These are phyloP conservation scores for Discoglossus pictus DNA, from an alignment of 2,797 vertebrate genomes.

Conservation along the genomic window DNA sequence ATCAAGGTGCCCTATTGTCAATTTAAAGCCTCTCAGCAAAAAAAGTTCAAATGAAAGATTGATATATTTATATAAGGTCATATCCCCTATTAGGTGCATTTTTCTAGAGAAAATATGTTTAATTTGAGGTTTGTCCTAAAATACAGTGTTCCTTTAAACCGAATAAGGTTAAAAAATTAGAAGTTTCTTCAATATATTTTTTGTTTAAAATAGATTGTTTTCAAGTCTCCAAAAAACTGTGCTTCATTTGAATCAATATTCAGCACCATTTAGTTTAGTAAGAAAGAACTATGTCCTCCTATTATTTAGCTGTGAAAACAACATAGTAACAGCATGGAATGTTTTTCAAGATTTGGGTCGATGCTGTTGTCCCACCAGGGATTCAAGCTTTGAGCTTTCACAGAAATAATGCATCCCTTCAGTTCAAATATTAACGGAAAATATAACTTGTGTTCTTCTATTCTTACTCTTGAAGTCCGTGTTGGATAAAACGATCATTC, in stretches of 20 bases:
- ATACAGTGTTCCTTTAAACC: too few relatives aligned
- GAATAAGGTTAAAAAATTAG: too few relatives aligned
- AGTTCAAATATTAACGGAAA: conserved; percentile 30
- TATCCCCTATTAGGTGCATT: too few relatives aligned
- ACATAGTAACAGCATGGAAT: conserved; percentile 6
- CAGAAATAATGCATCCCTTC: conserved; percentile 17
- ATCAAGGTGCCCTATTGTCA: too few relatives aligned
- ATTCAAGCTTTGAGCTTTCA: conserved; percentile 20
- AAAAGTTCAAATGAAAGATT: too few relatives aligned
- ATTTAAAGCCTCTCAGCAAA: too few relatives aligned
- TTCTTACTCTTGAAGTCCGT: conserved; percentile 8
- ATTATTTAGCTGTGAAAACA: conserved; percentile 13
- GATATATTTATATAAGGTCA: too few relatives aligned
- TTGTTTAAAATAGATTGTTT: too few relatives aligned
- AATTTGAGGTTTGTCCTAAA: too few relatives aligned
- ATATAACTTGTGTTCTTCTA: conserved; percentile 24
- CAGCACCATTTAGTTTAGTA: conserved; percentile 6
- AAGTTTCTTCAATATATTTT: too few relatives aligned
- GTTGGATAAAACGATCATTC: conserved; percentile 41
- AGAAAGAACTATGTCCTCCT: neutral
- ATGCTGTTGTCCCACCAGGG: conserved; percentile 16
- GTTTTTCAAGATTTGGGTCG: conserved; percentile 16
- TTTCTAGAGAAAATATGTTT: too few relatives aligned
- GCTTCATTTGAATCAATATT: neutral
- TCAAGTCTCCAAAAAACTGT: neutral